phyloP scores from a whole-genome alignment of 1,140 invertebrate species.

The Neoseiulus cucumeris region DNA sequence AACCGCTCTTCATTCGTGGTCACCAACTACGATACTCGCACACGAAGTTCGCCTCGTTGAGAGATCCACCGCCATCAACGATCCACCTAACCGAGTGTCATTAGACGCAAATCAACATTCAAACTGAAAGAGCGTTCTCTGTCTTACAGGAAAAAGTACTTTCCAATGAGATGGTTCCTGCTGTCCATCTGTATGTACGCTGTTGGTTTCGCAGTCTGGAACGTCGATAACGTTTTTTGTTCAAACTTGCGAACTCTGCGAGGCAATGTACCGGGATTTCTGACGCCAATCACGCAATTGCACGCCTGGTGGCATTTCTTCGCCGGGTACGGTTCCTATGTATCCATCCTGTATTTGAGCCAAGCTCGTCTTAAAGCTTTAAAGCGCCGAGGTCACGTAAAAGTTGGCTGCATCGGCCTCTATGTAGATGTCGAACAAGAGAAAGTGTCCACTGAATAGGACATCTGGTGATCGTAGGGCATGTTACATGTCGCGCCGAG shows the following conservation, averaged over 20 bases:
- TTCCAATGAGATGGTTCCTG: constrained; percentile 11
- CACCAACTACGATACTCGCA: too few species aligned
- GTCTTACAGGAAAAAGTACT: background rate
- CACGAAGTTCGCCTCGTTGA: too few species aligned
- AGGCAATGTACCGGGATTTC: constrained; percentile 11
- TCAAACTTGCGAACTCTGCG: constrained; percentile 10
- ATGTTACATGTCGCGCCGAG: too few species aligned
- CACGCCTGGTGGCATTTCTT: constrained; percentile 27
- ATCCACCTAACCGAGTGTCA: too few species aligned
- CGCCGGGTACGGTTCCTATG: constrained; percentile 19
- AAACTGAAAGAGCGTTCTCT: too few species aligned
- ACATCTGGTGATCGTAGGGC: constrained; percentile 6
- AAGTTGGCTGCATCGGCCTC: background rate
- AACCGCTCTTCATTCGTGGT: too few species aligned
- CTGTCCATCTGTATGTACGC: constrained; percentile 15
- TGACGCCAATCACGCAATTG: constrained; percentile 23
- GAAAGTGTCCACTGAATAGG: background rate
- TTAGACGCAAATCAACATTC: too few species aligned
- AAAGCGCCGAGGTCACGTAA: background rate
- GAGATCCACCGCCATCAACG: too few species aligned
- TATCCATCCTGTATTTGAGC: background rate
- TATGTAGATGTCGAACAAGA: background rate
- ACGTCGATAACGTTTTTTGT: constrained; percentile 19
- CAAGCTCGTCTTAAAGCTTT: background rate
- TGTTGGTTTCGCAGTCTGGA: constrained; percentile 16